A percentile compares a stretch with the other conserved stretches of the same genome.
These are phyloP conservation scores for Bombus turneri DNA, from an alignment of 1,140 invertebrate species.

Conservation along the genomic window DNA sequence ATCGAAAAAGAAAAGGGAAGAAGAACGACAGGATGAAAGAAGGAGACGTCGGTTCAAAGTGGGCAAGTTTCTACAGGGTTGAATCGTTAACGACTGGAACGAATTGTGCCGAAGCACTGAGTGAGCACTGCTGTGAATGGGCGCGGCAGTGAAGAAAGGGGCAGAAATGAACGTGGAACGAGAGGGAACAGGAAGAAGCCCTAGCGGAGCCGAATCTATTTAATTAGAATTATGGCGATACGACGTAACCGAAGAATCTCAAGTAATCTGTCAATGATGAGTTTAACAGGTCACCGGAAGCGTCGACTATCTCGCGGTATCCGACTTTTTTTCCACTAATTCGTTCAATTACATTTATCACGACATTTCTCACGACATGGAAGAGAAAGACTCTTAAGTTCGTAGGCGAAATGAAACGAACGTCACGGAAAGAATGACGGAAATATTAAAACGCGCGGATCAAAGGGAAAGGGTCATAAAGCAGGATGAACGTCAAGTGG, in stretches of 20 bases:
- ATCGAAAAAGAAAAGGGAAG: too few relatives aligned
- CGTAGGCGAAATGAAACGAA: conserved; percentile 12
- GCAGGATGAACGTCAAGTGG: conserved; percentile 1
- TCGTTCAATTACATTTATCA: conserved; percentile 46
- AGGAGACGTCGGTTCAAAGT: conserved; percentile 25
- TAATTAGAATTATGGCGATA: conserved; percentile 71
- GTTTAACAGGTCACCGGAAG: conserved; percentile 20
- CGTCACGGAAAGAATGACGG: background rate
- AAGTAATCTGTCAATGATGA: conserved; percentile 63
- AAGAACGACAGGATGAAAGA: too few relatives aligned
- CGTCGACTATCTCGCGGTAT: background rate
- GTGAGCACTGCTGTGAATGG: background rate
- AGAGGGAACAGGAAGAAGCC: background rate
- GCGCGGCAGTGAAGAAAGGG: conserved; percentile 14
- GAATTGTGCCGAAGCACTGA: conserved; percentile 25
- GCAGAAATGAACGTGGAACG: background rate
- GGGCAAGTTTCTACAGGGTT: conserved; percentile 60
- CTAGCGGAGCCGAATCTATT: conserved; percentile 60
- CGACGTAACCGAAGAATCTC: conserved; percentile 63
- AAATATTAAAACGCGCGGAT: background rate
- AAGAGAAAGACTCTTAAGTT: background rate
- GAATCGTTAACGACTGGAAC: conserved; percentile 66
- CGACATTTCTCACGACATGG: background rate
- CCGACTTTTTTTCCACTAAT: conserved; percentile 20
- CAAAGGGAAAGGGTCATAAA: conserved; percentile 1